These are phyloP conservation scores for Tapirus indicus DNA, from an alignment of 2,797 vertebrate genomes.

Conservation along the genomic window DNA sequence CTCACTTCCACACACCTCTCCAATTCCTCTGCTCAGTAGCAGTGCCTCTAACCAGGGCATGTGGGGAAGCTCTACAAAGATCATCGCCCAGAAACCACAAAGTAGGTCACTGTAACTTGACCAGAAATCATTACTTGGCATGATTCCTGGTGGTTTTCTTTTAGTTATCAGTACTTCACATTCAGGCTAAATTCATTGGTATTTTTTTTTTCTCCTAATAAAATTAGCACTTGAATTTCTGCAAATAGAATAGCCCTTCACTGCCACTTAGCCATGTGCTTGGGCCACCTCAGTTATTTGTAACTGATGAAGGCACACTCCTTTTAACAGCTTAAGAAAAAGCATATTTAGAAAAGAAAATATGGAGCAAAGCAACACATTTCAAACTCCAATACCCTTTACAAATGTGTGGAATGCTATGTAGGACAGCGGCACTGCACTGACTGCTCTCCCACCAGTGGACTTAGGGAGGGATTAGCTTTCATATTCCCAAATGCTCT, in stretches of 20 bases:
- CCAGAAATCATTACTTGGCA: background rate
- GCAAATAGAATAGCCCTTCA: background rate
- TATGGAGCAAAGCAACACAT: background rate
- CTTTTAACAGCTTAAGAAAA: background rate
- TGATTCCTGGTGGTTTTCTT: background rate
- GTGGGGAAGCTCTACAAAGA: background rate
- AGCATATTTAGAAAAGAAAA: background rate
- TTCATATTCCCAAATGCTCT: background rate
- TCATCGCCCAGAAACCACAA: background rate
- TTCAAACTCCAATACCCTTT: background rate
- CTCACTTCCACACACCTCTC: background rate
- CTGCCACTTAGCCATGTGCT: background rate
- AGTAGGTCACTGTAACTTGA: background rate
- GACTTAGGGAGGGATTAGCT: no score
- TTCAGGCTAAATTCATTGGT: constrained; percentile 20
- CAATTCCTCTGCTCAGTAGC: background rate
- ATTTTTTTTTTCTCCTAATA: background rate
- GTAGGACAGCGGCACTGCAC: accelerated
- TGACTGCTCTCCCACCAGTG: background rate
- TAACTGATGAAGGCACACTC: background rate
- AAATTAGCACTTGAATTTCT: background rate
- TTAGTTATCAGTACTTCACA: background rate
- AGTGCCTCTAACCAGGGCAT: background rate
- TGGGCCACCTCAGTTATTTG: background rate
- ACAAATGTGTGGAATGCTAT: background rate